Conservation (phyloP, 2,888 invertebrate genomes). For the Acleris sparsana region DNA sequence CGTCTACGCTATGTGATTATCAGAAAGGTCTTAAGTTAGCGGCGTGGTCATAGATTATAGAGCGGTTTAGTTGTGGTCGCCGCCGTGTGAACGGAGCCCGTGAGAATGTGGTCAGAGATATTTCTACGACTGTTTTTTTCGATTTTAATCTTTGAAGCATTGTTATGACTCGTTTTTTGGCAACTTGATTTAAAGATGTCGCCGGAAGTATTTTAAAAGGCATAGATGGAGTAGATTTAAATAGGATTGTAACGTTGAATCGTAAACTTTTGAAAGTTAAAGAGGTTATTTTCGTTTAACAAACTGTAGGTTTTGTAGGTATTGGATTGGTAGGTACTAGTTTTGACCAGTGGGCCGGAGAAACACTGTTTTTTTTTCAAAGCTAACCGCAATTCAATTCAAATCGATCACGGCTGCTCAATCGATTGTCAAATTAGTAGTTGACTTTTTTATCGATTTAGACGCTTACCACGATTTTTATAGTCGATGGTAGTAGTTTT, state of each 20-base stretch:
- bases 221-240: background rate
- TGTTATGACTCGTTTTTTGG: conserved; percentile 14
- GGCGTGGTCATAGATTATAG: conserved; percentile 52
- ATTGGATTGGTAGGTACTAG: conserved; percentile 4
- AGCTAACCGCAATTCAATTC: conserved; percentile 46
- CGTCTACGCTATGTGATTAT: conserved; percentile 11
- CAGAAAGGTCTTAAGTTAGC: conserved; percentile 47
- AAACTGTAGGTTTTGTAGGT: background rate
- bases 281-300: conserved; percentile 6
- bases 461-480: conserved; percentile 11
- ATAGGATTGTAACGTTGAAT: too few species aligned
- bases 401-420: conserved; percentile 48
- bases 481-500: background rate
- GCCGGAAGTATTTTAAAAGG: background rate
- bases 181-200: conserved; percentile 4
- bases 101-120: conserved; percentile 69
- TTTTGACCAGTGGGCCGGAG: conserved; percentile 21
- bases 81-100: conserved; percentile 47
- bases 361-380: conserved; percentile 11
- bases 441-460: conserved; percentile 41
- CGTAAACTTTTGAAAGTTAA: background rate
- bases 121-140: conserved; percentile 40
- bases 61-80: conserved; percentile 29
- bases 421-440: conserved; percentile 63
- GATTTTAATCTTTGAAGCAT: conserved; percentile 9